Percentiles rank a stretch among this genome's conserved stretches.
These are phyloP conservation scores for Carapus acus DNA, from an alignment of 2,797 vertebrate species.

Conservation along the genomic window DNA sequence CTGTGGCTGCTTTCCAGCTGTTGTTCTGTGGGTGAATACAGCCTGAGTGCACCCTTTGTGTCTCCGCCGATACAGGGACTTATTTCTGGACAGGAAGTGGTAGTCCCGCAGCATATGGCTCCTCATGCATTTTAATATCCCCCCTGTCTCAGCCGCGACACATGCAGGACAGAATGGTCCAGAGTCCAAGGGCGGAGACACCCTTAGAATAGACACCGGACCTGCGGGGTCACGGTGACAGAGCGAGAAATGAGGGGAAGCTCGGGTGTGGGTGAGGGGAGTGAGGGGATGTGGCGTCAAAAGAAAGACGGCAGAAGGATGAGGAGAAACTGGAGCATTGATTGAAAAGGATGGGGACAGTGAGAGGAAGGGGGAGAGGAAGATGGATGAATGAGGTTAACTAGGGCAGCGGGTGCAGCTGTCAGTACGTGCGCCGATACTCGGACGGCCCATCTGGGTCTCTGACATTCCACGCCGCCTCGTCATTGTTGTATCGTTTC, in stretches of 20 bases:
- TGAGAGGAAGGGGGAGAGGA: slow-evolving; percentile 40
- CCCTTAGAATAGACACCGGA: slow-evolving; percentile 54
- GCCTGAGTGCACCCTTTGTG: slow-evolving; percentile 51
- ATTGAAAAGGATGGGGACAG: no score
- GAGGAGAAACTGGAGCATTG: slow-evolving; percentile 31
- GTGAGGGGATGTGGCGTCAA: slow-evolving; percentile 20
- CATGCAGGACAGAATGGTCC: slow-evolving; percentile 47
- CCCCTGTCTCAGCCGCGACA: slow-evolving; percentile 26
- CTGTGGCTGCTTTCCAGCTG: slow-evolving; percentile 27
- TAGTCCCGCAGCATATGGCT: slow-evolving; percentile 46
- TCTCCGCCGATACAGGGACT: slow-evolving; percentile 28
- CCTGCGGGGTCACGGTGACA: slow-evolving; percentile 43
- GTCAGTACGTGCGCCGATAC: slow-evolving; percentile 51
- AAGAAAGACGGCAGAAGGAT: slow-evolving; percentile 30
- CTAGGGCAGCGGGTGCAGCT: slow-evolving; percentile 52
- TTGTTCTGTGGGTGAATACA: slow-evolving; percentile 18
- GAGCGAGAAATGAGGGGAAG: slow-evolving; percentile 12
- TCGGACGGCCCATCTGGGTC: slow-evolving; percentile 45
- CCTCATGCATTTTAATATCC: slow-evolving; percentile 67
- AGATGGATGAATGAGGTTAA: slow-evolving; percentile 57
- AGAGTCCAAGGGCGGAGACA: slow-evolving; percentile 52
- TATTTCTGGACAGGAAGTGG: slow-evolving; percentile 59
- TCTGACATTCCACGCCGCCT: slow-evolving; percentile 12
- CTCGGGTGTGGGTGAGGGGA: background rate
- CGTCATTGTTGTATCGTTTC: slow-evolving; percentile 21